A percentile compares a stretch with the other conserved stretches of the same genome.
phyloP scores from a whole-genome alignment of 2,113 vertebrate genomes.

The Mormyrus iriodes region DNA sequence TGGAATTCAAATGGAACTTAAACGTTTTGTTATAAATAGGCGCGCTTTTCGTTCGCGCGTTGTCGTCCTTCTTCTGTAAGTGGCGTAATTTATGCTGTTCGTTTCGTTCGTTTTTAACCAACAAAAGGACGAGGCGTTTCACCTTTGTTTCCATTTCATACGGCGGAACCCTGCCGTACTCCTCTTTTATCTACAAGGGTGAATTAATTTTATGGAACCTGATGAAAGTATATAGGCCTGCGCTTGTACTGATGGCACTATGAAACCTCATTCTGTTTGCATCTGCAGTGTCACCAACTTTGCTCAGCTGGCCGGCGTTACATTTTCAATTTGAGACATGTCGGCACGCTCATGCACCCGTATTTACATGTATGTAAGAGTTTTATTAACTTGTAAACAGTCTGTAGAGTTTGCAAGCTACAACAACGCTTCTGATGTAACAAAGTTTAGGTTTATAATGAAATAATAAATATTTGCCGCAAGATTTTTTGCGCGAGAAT shows the following conservation, averaged over 20 bases:
- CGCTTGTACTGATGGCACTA: neutral
- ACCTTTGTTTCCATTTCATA: neutral
- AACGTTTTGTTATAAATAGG: neutral
- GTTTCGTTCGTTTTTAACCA: neutral
- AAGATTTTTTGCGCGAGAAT: too few species aligned
- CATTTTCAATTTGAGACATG: too few species aligned
- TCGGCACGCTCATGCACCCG: too few species aligned
- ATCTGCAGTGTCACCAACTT: too few species aligned
- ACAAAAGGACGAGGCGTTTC: neutral
- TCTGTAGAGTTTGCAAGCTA: too few species aligned
- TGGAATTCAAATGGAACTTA: neutral
- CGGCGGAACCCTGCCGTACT: neutral
- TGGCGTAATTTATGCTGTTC: neutral
- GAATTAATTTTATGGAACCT: slow-evolving; percentile 2
- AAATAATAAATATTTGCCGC: too few species aligned
- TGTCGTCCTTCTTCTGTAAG: neutral
- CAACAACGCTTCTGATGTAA: too few species aligned
- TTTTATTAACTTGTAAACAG: too few species aligned
- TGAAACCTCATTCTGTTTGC: neutral
- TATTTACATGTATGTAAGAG: too few species aligned
- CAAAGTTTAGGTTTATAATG: too few species aligned
- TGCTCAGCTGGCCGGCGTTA: too few species aligned
- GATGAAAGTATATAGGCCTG: neutral
- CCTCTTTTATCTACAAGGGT: neutral
- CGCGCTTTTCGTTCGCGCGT: neutral